Conservation (phyloP, 2,888 invertebrate species). For the Rutpela maculata region DNA sequence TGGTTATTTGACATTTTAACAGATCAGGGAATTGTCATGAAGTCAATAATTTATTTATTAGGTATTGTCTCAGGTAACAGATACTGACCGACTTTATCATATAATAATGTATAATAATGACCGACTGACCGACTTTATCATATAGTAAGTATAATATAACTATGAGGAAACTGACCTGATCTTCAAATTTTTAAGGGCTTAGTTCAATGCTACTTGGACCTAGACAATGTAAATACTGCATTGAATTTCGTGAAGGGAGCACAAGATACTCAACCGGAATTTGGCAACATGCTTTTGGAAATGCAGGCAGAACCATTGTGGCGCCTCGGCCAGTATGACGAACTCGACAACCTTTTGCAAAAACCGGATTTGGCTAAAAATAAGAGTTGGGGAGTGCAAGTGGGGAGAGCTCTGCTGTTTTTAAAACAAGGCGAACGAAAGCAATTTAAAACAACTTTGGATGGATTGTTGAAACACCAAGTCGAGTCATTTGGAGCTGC, state of each 20-base stretch:
- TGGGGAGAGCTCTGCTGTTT: conserved; percentile 83
- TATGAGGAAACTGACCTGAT: too few species aligned
- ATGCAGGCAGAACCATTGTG: conserved; percentile 90
- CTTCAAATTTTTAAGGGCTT: conserved; percentile 79
- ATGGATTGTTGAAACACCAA: conserved; percentile 73
- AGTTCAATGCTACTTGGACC: conserved; percentile 88
- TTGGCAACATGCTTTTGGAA: conserved; percentile 79
- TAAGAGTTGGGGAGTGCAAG: conserved; percentile 84
- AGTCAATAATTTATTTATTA: too few species aligned
- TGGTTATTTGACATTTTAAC: too few species aligned
- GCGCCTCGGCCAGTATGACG: conserved; percentile 89
- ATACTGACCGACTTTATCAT: too few species aligned
- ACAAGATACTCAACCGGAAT: conserved; percentile 78
- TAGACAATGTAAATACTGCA: conserved; percentile 92
- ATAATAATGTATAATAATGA: too few species aligned
- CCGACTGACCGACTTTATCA: too few species aligned
- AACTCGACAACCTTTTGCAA: conserved; percentile 80
- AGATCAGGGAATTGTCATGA: too few species aligned
- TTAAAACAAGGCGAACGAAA: conserved; percentile 73
- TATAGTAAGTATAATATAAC: too few species aligned
- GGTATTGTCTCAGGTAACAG: too few species aligned
- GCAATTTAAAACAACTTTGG: conserved; percentile 67
- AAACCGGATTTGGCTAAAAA: conserved; percentile 74
- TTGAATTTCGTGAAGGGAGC: conserved; percentile 84
- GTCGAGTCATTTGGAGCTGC: conserved; percentile 81